Evolutionary conservation across 1,140 invertebrate species (phyloP).

Genomic region (Nilaparvata lugens): DNA sequence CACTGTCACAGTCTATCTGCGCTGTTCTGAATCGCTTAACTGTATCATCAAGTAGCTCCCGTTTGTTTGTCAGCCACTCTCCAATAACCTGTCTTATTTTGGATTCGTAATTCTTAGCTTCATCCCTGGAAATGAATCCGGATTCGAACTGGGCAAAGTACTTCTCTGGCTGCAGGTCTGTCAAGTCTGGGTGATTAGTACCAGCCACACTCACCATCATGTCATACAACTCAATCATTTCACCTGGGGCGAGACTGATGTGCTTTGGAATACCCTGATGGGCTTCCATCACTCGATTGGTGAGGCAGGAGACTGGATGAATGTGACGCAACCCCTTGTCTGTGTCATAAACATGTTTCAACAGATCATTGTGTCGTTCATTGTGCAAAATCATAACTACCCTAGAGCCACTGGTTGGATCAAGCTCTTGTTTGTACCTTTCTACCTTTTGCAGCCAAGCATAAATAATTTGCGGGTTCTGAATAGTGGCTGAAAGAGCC

Average conservation of each 20-base stretch:
- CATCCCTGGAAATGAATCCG: conserved; percentile 18
- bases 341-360: conserved; percentile 17
- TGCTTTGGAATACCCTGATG: conserved; percentile 15
- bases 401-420: neutral
- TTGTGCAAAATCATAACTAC: conserved; percentile 20
- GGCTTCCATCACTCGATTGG: conserved; percentile 1
- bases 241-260: conserved; percentile 18
- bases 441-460: conserved; percentile 21
- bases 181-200: neutral
- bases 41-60: neutral
- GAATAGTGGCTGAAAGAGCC: conserved; percentile 24
- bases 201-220: conserved; percentile 4
- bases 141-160: conserved; percentile 6
- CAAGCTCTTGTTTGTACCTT: conserved; percentile 17
- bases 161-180: conserved; percentile 2
- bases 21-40: neutral
- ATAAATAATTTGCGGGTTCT: conserved; percentile 16
- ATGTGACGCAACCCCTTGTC: conserved; percentile 14
- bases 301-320: conserved; percentile 18
- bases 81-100: neutral
- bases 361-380: conserved; percentile 23
- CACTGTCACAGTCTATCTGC: neutral
- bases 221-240: conserved; percentile 21
- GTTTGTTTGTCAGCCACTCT: neutral
- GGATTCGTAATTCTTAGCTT: conserved; percentile 17